Conservation (phyloP, 2,113 vertebrate species). For the Onychostoma macrolepis region DNA sequence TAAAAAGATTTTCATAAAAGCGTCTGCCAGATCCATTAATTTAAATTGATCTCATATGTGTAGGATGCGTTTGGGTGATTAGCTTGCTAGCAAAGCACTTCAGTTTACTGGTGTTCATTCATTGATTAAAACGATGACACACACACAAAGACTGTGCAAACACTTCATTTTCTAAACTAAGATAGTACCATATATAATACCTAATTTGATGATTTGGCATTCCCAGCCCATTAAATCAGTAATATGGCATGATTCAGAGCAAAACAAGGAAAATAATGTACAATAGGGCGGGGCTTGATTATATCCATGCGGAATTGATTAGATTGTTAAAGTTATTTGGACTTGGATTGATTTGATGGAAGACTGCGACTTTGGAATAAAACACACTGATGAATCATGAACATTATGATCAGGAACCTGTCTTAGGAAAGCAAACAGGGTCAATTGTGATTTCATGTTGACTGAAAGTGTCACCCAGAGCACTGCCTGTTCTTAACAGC, state of each 20-base stretch:
- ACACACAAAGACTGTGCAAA: neutral
- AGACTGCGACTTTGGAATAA: neutral
- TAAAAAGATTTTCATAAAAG: no score
- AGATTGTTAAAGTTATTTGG: neutral
- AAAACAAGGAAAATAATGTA: neutral
- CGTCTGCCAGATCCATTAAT: no score
- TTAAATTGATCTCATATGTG: no score
- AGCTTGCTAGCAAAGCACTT: no score
- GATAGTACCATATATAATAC: neutral
- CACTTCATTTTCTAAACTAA: neutral
- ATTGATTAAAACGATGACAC: no score
- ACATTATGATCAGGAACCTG: neutral
- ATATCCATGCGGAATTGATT: neutral
- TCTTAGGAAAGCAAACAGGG: conserved; percentile 3
- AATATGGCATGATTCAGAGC: neutral
- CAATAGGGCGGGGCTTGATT: neutral
- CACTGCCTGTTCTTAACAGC: neutral
- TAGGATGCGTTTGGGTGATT: no score
- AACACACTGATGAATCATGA: conserved; percentile 1
- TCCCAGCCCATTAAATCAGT: neutral
- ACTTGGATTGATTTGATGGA: neutral
- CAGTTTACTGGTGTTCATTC: no score
- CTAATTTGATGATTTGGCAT: neutral
- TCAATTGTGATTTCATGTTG: conserved; percentile 11
- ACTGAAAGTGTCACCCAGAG: conserved; percentile 5